Evolutionary conservation across 2,888 invertebrate genomes (phyloP).

Genomic region (Drosophila peninsularis): DNA sequence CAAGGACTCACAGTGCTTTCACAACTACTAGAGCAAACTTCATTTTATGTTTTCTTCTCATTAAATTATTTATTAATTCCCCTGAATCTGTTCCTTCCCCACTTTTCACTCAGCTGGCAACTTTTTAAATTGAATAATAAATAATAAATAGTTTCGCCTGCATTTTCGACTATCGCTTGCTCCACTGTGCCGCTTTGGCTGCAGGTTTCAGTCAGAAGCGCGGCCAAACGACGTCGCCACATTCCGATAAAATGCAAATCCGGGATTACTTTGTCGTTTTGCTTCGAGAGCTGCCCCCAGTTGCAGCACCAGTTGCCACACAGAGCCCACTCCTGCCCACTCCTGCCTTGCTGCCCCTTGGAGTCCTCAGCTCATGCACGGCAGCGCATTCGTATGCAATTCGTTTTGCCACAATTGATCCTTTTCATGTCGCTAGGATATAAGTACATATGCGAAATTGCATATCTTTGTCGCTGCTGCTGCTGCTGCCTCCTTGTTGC

Average conservation of each 20-base stretch:
- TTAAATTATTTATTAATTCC: no score
- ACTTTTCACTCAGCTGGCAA: background rate
- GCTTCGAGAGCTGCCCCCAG: constrained; percentile 70
- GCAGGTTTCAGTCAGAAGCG: constrained; percentile 40
- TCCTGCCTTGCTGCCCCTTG: background rate
- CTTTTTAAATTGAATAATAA: background rate
- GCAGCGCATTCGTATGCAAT: constrained; percentile 78
- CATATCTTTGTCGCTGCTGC: constrained; percentile 73
- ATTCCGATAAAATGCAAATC: constrained; percentile 81
- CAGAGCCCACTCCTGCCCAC: background rate
- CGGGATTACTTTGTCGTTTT: constrained; percentile 81
- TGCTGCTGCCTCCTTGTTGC: constrained; percentile 28
- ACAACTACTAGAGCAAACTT: background rate
- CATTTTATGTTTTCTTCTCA: background rate
- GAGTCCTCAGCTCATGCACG: constrained; percentile 28
- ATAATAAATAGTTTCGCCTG: background rate
- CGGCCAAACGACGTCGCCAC: constrained; percentile 62
- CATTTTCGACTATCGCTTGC: background rate
- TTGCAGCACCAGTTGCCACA: constrained; percentile 17
- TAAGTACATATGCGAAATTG: constrained; percentile 81
- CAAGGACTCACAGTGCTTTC: background rate
- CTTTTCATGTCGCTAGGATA: constrained; percentile 81
- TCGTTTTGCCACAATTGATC: constrained; percentile 81
- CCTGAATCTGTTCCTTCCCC: background rate
- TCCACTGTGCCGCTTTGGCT: constrained; percentile 42